A percentile compares a stretch with the other conserved stretches of the same genome.
Conservation (phyloP, 2,797 vertebrate genomes). For the Dipus sagitta region DNA sequence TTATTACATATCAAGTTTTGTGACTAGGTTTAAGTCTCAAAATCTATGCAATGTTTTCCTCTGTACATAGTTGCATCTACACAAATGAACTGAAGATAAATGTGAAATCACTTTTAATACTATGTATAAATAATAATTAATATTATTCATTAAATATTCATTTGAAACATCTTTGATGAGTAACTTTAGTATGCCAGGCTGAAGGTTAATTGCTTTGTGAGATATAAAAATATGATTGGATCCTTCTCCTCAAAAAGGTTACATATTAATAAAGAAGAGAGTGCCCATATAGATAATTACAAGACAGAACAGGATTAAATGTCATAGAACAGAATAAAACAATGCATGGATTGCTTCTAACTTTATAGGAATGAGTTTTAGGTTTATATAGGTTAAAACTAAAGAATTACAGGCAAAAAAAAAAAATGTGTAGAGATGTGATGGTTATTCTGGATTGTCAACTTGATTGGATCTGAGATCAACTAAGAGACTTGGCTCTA, state of each 20-base stretch:
- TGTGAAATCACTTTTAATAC: background rate
- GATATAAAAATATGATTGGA: background rate
- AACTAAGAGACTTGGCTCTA: too few species aligned
- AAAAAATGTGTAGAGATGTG: too few species aligned
- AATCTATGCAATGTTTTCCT: background rate
- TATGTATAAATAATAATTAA: conserved; percentile 4
- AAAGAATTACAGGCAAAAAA: background rate
- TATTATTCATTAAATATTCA: conserved; percentile 3
- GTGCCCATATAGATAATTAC: background rate
- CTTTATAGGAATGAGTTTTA: background rate
- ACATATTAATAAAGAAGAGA: conserved; percentile 18
- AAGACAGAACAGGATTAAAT: background rate
- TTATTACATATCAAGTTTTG: conserved; percentile 5
- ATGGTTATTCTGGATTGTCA: too few species aligned
- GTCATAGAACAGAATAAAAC: background rate
- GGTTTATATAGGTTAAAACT: conserved; percentile 18
- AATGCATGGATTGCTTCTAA: background rate
- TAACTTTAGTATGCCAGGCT: background rate
- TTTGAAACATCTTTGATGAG: background rate
- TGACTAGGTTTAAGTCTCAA: background rate
- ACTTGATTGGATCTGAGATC: too few species aligned
- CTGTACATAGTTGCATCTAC: background rate
- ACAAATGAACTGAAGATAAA: conserved; percentile 18
- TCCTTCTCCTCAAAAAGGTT: background rate
- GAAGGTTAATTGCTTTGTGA: background rate